Base-by-base conservation (phyloP, 2,888 invertebrate species). In the Cantharis nigra region DNA sequence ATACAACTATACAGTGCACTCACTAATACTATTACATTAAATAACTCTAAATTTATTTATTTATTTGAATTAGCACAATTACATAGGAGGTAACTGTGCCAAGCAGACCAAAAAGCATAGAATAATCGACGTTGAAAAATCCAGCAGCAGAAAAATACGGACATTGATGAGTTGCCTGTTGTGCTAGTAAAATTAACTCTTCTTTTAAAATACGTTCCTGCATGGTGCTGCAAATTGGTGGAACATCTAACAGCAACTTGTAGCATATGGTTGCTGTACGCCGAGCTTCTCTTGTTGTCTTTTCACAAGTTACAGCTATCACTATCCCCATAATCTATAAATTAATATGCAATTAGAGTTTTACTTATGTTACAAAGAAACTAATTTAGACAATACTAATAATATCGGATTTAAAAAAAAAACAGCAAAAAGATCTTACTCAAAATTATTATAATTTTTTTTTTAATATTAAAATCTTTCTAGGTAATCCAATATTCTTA, bases 221-320 rank as follows among this genome's bases (percentile, higher is more conserved):
- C 11, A 75, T 69, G 0, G 11, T 69, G 9, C 28, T 28, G 16
- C n/a, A 28, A 20, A 74, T 20, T 16, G 69, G 14, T 13, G 81
- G 79, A 18, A 82, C 16, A 64, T 80, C 79, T 14, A 79, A 80
- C 3, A 83, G 77, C 10, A 82, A 70, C 28, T 78, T 80, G 62
- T 80, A 81, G 71, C 79, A 79, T 23, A 81, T 80, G 9, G 76
- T 74, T 9, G 80, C 70, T 3, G 81, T 81, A 71, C 75, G 74
- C 13, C 73, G 77, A n/a, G 80, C 80, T 77, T 83, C 83, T 69
- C 49, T 49, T 7, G 49, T 49, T 13, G 49, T 49, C 2, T 49
- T 49, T 49, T 49, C 49, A 7, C 49, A 49, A 49, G 49, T n/a
- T 49, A 49, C 49, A 49, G 49, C 49, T n/a, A 49, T n/a, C 7